These are phyloP conservation scores for Apamea monoglypha DNA, from an alignment of 2,888 invertebrate species.

Conservation along the genomic window DNA sequence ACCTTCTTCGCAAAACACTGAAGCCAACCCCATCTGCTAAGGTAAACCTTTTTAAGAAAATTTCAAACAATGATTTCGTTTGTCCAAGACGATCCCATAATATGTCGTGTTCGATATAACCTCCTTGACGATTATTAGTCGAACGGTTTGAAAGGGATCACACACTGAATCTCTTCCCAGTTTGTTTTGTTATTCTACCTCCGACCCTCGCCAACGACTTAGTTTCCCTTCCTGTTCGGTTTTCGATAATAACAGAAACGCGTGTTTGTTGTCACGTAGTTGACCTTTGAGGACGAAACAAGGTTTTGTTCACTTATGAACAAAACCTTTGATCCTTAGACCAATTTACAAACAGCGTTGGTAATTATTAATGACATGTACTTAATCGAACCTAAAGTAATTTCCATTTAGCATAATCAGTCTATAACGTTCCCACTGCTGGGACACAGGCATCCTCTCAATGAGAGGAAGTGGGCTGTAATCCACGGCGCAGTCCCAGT, in stretches of 20 bases:
- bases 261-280: conserved; percentile 39
- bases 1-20: background rate
- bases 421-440: too few relatives aligned
- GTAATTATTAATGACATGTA: background rate
- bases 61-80: background rate
- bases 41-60: background rate
- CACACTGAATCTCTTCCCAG: conserved; percentile 28
- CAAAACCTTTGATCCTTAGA: background rate
- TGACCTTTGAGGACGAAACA: conserved; percentile 18
- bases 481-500: too few relatives aligned
- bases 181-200: conserved; percentile 46
- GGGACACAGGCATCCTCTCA: too few relatives aligned
- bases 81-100: conserved; percentile 14
- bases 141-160: conserved; percentile 44
- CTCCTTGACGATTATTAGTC: conserved; percentile 5
- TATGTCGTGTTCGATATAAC: background rate
- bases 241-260: conserved; percentile 25
- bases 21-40: background rate
- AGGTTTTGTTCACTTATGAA: background rate
- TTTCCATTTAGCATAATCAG: background rate
- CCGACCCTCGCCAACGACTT: conserved; percentile 38
- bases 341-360: background rate
- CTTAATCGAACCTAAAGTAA: background rate
- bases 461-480: too few relatives aligned
- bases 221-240: conserved; percentile 29